phyloP scores from a whole-genome alignment of 2,888 invertebrate genomes.

The Harpagoxenus sublaevis region DNA sequence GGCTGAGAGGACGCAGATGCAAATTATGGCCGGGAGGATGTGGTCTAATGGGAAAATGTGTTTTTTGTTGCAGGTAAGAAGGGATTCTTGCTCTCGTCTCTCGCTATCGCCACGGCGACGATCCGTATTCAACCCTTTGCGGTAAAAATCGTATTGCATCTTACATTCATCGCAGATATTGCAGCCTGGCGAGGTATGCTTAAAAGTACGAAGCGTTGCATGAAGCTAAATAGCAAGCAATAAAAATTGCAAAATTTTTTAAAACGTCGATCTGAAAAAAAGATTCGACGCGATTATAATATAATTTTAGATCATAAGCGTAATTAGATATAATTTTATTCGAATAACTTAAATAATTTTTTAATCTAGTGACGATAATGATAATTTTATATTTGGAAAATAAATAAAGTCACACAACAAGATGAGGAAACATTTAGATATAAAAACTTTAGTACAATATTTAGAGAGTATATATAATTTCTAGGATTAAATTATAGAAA shows the following conservation, averaged over 20 bases:
- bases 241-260: neutral
- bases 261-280: neutral
- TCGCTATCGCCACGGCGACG: neutral
- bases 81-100: conserved; percentile 1
- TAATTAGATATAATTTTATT: neutral
- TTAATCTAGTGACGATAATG: neutral
- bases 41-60: conserved; percentile 65
- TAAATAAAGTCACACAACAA: neutral
- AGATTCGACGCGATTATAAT: neutral
- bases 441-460: neutral
- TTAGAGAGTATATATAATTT: neutral
- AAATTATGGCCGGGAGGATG: conserved; percentile 55
- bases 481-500: neutral
- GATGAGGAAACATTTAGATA: neutral
- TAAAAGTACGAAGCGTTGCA: neutral
- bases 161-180: neutral
- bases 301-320: neutral
- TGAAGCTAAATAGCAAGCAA: neutral
- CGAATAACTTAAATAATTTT: neutral
- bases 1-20: conserved; percentile 49
- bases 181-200: neutral
- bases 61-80: conserved; percentile 69
- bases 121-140: conserved; percentile 24
- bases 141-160: neutral
- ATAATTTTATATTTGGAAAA: neutral